Conservation (phyloP, 2,113 vertebrate species). For the Felis chaus region DNA sequence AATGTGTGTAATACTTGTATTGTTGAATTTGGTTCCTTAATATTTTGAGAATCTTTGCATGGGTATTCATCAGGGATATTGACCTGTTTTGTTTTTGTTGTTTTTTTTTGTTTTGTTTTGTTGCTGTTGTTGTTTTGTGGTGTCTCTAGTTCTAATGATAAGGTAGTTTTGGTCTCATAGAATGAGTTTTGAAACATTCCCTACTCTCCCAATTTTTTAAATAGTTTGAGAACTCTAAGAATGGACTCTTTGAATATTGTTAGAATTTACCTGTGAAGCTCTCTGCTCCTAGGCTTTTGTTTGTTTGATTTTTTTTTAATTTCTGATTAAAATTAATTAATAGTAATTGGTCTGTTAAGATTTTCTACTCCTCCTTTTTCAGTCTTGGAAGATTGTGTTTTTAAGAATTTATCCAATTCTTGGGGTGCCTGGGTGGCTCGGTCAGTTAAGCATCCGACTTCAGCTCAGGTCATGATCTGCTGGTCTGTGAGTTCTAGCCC, state of each 20-base stretch:
- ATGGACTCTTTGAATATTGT: not conserved
- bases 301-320: not conserved
- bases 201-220: not conserved
- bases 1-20: not conserved
- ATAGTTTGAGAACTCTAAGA: not conserved
- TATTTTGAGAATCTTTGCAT: not conserved
- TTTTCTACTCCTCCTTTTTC: not conserved
- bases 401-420: too few relatives aligned
- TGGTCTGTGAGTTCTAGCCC: too few relatives aligned
- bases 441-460: too few relatives aligned
- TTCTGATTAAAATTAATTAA: not conserved
- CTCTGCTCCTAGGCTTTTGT: not conserved
- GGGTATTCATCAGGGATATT: not conserved
- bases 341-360: not conserved
- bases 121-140: not conserved
- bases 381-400: too few relatives aligned
- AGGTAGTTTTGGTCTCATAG: not conserved
- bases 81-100: not conserved
- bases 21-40: not conserved
- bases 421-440: too few relatives aligned
- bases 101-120: not conserved
- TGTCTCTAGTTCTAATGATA: not conserved
- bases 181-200: not conserved
- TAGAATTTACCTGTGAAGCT: not conserved
- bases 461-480: too few relatives aligned